Base-by-base conservation (phyloP, 2,113 vertebrate species). In the Ornithorhynchus anatinus region DNA sequence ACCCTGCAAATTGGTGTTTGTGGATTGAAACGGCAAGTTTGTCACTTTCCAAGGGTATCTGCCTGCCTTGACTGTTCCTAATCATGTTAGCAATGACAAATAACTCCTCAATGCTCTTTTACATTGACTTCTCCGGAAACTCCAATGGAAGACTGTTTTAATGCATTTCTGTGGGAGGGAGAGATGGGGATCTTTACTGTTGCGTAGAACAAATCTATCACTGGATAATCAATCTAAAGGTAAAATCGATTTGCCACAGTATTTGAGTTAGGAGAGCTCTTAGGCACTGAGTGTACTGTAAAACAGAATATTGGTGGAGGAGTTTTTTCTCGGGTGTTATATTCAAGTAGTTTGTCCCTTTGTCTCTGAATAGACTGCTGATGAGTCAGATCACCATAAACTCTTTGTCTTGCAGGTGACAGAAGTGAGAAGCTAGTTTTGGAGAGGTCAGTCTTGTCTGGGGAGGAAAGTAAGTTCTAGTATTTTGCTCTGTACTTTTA, bases 1-100 rank as follows among this genome's bases (percentile, higher is more conserved):
- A 54, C 53, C 72, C 81, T 79, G 73, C 36, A 52, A 68, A 83
- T 39, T n/a, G 36, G 8, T 23, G 58, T n/a, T 67, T 68, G 75
- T 50, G n/a, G 25, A 58, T 81, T 45, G 44, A 56, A 20, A 48
- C 59, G 66, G 53, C 75, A 56, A 40, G 51, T 44, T 72, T 67
- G 61, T 43, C 60, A 77, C 48, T 71, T 59, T 29, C 38, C 39
- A 67, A 38, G 57, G 38, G 38, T 33, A 29, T 68, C 52, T 80
- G 64, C 20, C 66, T 80, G 77, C 76, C 75, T 68, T 75, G 59
- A 20, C 2, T 43, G 72, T 7, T 10, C 27, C 52, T 54, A 70
- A 39, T 72, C 74, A 68, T 33, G 66, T 42, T 31, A 80, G 69
- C 11, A 47, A 16, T 12, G 43, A 79, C 53, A 75, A 83, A 84